Percentiles rank a stretch among this genome's conserved stretches.
Evolutionary conservation across 1,140 invertebrate genomes (phyloP).

Genomic region (Lethrus apterus): DNA sequence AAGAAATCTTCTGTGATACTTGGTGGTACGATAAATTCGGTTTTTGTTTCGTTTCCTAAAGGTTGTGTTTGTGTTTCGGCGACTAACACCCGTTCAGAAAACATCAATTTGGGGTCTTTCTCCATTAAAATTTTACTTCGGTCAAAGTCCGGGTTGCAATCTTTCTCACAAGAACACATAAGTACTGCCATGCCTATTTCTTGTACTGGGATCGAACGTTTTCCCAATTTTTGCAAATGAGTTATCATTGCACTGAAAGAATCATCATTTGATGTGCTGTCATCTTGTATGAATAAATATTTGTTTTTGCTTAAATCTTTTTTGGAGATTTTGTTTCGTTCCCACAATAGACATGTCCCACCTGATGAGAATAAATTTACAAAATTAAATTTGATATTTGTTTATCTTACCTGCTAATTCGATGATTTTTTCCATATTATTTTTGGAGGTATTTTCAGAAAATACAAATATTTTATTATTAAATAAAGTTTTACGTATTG

Average conservation of each 20-base stretch:
- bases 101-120: not conserved
- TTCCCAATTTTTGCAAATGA: constrained; percentile 25
- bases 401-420: constrained; percentile 22
- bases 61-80: constrained; percentile 7
- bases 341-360: constrained; percentile 21
- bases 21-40: not conserved
- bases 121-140: constrained; percentile 19
- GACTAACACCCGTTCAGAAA: constrained; percentile 8
- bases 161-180: constrained; percentile 41
- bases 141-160: constrained; percentile 44
- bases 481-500: constrained; percentile 22
- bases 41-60: constrained; percentile 1
- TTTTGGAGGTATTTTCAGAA: constrained; percentile 14
- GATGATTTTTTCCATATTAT: constrained; percentile 23
- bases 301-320: constrained; percentile 18
- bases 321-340: constrained; percentile 16
- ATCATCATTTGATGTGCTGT: not conserved
- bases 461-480: constrained; percentile 27
- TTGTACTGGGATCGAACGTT: constrained; percentile 41
- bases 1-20: not conserved
- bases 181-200: constrained; percentile 46
- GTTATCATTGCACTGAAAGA: constrained; percentile 19
- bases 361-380: constrained; percentile 18
- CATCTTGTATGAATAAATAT: constrained; percentile 23
- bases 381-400: not conserved